A percentile compares a stretch with the other conserved stretches of the same genome.
Evolutionary conservation across 1,140 invertebrate species (phyloP).

Genomic region (Calliphora vicina): DNA sequence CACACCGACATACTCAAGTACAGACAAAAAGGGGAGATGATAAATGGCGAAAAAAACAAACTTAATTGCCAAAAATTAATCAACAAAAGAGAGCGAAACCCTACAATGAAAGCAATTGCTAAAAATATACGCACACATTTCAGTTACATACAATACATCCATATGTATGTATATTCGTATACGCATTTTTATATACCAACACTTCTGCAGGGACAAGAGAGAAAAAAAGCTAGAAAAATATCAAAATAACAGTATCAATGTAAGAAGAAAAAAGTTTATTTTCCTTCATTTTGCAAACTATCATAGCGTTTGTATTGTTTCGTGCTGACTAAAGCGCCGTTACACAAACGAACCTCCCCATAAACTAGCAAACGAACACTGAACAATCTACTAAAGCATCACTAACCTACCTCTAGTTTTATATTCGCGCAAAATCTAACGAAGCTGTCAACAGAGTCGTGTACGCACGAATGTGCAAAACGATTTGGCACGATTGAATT

Average conservation of each 20-base stretch:
- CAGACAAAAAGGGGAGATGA: background rate
- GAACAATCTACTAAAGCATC: background rate
- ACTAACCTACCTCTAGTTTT: conserved; percentile 4
- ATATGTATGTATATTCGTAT: too few relatives aligned
- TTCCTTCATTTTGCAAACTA: background rate
- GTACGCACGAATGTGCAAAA: background rate
- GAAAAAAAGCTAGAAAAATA: background rate
- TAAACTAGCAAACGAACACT: too few relatives aligned
- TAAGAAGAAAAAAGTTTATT: background rate
- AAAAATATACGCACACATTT: background rate
- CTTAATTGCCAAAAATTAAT: background rate
- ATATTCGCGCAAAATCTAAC: background rate
- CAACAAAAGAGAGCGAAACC: background rate
- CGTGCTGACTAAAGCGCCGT: too few relatives aligned
- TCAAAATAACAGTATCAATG: background rate
- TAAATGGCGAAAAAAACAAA: background rate
- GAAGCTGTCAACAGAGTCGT: background rate
- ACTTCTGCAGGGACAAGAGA: too few relatives aligned
- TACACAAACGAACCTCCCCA: background rate
- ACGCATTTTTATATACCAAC: too few relatives aligned
- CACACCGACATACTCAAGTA: background rate
- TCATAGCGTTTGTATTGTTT: too few relatives aligned
- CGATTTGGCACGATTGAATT: background rate
- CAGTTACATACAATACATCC: background rate
- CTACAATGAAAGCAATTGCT: background rate